Conservation (phyloP, 53 echinoderm and acorn worm species). For the Apostichopus leukothele region DNA sequence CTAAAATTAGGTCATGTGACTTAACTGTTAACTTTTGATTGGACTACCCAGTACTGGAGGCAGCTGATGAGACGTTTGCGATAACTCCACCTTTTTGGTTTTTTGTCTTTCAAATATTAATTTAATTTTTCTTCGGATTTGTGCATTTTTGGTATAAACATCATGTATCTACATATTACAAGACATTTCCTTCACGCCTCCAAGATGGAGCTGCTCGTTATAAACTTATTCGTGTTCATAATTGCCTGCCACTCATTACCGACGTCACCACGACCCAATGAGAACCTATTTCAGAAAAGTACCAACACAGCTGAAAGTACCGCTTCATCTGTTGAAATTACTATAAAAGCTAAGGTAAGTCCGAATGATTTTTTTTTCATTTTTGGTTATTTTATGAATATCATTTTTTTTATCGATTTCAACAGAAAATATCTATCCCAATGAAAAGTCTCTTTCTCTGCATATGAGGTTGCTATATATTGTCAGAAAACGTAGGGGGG, state of each 20-base stretch:
- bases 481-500: too few species aligned
- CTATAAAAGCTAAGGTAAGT: slow-evolving; percentile 37
- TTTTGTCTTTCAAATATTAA: slow-evolving; percentile 8
- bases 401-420: background rate
- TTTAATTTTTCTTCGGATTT: slow-evolving; percentile 33
- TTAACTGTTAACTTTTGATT: slow-evolving; percentile 10
- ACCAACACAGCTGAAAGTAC: background rate
- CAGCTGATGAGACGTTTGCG: background rate
- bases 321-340: background rate
- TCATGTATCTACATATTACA: background rate
- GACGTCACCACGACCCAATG: background rate
- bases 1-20: slow-evolving; percentile 31
- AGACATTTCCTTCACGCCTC: too few species aligned
- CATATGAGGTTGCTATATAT: too few species aligned
- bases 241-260: background rate
- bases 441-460: too few species aligned
- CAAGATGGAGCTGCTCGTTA: too few species aligned
- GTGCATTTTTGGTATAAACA: slow-evolving; percentile 21
- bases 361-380: background rate
- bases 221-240: too few species aligned
- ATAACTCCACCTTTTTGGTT: background rate
- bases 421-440: too few species aligned
- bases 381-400: background rate
- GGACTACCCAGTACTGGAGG: slow-evolving; percentile 34
- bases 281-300: background rate